These are phyloP conservation scores for Gymnocheta viridis DNA, from an alignment of 2,888 invertebrate species.

Conservation along the genomic window DNA sequence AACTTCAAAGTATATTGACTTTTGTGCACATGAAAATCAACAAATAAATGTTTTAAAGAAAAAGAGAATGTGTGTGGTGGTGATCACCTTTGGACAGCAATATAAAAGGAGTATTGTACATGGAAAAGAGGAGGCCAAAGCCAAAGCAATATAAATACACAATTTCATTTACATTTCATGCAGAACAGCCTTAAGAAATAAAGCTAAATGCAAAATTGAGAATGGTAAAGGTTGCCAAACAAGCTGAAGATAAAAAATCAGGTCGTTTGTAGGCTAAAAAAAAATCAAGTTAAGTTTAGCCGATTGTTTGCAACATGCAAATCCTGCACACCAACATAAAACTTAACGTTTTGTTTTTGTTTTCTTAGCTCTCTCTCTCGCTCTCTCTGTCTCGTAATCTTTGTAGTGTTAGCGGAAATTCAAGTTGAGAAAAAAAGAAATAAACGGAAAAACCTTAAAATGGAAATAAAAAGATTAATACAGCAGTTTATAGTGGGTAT, in stretches of 20 bases:
- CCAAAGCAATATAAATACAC: constrained; percentile 19
- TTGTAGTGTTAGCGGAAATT: constrained; percentile 47
- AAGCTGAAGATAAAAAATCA: constrained; percentile 39
- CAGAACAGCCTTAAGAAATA: constrained; percentile 55
- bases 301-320: constrained; percentile 35
- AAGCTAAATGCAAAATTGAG: constrained; percentile 33
- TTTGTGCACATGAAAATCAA: constrained; percentile 9
- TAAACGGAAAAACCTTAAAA: constrained; percentile 64
- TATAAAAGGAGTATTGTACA: background rate
- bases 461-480: constrained; percentile 60
- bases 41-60: constrained; percentile 5
- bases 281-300: background rate
- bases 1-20: constrained; percentile 49
- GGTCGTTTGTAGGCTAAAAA: constrained; percentile 58
- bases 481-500: constrained; percentile 58
- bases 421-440: constrained; percentile 31
- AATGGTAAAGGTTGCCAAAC: constrained; percentile 56
- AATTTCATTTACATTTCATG: constrained; percentile 25
- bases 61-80: constrained; percentile 42
- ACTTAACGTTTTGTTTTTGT: background rate
- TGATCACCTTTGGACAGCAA: constrained; percentile 3
- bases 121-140: constrained; percentile 48
- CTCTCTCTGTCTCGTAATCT: background rate
- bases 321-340: constrained; percentile 25
- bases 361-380: background rate